Percentiles rank a stretch among this genome's conserved stretches.
These are phyloP conservation scores for Limnephilus auricula DNA, from an alignment of 2,888 invertebrate genomes.

Conservation along the genomic window DNA sequence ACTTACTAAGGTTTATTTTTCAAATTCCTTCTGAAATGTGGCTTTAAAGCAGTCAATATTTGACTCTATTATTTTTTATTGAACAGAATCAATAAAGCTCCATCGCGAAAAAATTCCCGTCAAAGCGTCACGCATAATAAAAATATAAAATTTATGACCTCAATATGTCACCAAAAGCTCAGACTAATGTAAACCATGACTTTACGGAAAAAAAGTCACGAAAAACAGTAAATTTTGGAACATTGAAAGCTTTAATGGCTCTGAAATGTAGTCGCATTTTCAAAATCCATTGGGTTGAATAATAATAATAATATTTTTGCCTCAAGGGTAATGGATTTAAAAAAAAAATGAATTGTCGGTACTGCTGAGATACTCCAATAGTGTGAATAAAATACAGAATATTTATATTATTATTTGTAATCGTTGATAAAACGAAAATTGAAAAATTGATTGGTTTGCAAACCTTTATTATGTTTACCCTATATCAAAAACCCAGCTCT, in stretches of 20 bases:
- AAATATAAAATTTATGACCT: background rate
- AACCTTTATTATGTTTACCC: background rate
- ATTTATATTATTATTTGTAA: background rate
- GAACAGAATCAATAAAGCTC: background rate
- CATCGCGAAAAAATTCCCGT: background rate
- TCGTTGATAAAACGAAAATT: background rate
- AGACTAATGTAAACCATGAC: conserved; percentile 8
- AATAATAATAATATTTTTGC: background rate
- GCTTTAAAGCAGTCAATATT: background rate
- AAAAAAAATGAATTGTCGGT: background rate
- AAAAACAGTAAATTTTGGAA: conserved; percentile 1
- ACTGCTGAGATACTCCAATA: background rate
- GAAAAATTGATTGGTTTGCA: background rate
- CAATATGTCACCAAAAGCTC: conserved; percentile 6
- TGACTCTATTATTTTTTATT: background rate
- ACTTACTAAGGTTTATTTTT: background rate
- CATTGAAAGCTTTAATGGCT: conserved; percentile 4
- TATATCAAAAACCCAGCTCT: background rate
- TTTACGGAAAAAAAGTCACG: conserved; percentile 11
- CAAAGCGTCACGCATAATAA: background rate
- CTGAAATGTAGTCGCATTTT: background rate
- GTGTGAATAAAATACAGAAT: background rate
- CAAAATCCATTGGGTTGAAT: background rate
- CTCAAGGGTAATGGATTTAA: background rate
- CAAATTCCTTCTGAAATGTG: background rate